A percentile compares a stretch with the other conserved stretches of the same genome.
Evolutionary conservation across 2,888 invertebrate genomes (phyloP).

Genomic region (Clistopyga incitator): DNA sequence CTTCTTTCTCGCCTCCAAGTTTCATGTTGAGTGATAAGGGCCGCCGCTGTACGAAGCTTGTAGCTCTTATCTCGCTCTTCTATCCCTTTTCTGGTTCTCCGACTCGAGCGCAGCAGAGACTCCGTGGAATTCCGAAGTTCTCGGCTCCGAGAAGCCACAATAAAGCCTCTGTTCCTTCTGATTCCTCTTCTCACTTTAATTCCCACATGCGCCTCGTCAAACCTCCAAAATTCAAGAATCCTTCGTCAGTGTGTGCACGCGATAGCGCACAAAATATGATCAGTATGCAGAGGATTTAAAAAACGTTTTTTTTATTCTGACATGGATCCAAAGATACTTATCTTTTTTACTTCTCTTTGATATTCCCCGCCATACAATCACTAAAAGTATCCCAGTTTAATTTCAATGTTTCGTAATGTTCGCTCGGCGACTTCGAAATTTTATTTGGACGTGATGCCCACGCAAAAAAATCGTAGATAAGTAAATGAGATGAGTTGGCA

Average conservation of each 20-base stretch:
- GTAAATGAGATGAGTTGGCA: background rate
- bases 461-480: background rate
- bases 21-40: conserved; percentile 48
- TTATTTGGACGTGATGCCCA: background rate
- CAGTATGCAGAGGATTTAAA: background rate
- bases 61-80: conserved; percentile 59
- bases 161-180: conserved; percentile 48
- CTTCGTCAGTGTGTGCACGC: background rate
- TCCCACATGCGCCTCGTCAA: background rate
- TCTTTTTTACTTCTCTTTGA: conserved; percentile 43
- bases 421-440: background rate
- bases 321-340: conserved; percentile 19
- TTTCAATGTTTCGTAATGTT: background rate
- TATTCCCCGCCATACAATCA: conserved; percentile 41
- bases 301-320: background rate
- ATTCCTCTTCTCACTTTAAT: background rate
- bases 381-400: conserved; percentile 2
- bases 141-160: conserved; percentile 24
- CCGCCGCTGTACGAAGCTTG: conserved; percentile 3
- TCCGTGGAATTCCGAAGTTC: conserved; percentile 46
- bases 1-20: background rate
- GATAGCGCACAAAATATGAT: background rate
- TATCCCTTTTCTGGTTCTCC: conserved; percentile 53
- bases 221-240: conserved; percentile 1
- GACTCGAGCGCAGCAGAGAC: background rate